phyloP scores from a whole-genome alignment of 2,113 vertebrate species.

The Seriola quinqueradiata region DNA sequence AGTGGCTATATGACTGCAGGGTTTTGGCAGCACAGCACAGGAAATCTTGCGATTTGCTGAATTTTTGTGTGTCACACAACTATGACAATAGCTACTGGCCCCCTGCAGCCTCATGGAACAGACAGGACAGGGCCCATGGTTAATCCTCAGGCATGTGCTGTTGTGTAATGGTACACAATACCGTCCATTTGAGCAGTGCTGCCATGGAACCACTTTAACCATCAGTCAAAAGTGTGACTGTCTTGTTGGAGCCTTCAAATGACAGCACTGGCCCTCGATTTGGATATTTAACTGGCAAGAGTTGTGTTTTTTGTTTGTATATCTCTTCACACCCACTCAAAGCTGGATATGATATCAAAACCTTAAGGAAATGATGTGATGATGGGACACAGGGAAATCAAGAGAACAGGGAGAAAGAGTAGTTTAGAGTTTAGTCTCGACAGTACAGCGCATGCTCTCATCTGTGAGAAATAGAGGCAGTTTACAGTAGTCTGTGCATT shows the following conservation, averaged over 20 bases:
- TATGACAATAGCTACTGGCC: slow-evolving; percentile 71
- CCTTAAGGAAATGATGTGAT: neutral
- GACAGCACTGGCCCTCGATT: neutral
- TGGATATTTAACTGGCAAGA: neutral
- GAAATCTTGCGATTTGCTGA: slow-evolving; percentile 40
- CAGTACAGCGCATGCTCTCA: slow-evolving; percentile 35
- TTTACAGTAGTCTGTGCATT: slow-evolving; percentile 74
- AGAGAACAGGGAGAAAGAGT: neutral
- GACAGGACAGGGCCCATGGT: slow-evolving; percentile 66
- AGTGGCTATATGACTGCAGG: neutral
- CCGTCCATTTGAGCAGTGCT: slow-evolving; percentile 76
- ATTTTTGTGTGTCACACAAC: slow-evolving; percentile 60
- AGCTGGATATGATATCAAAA: neutral
- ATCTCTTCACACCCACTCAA: neutral
- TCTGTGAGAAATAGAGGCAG: slow-evolving; percentile 65
- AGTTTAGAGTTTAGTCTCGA: slow-evolving; percentile 3
- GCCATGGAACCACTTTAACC: slow-evolving; percentile 22
- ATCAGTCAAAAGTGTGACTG: neutral
- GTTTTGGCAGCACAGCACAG: neutral
- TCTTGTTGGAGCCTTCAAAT: slow-evolving; percentile 13
- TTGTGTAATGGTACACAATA: slow-evolving; percentile 78
- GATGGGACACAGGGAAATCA: neutral
- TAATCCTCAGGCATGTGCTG: slow-evolving; percentile 79
- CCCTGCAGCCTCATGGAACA: slow-evolving; percentile 65
- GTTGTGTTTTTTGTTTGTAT: neutral